A percentile compares a stretch with the other conserved stretches of the same genome.
These are phyloP conservation scores for Oncorhynchus nerka DNA, from an alignment of 2,113 vertebrate genomes.

Conservation along the genomic window DNA sequence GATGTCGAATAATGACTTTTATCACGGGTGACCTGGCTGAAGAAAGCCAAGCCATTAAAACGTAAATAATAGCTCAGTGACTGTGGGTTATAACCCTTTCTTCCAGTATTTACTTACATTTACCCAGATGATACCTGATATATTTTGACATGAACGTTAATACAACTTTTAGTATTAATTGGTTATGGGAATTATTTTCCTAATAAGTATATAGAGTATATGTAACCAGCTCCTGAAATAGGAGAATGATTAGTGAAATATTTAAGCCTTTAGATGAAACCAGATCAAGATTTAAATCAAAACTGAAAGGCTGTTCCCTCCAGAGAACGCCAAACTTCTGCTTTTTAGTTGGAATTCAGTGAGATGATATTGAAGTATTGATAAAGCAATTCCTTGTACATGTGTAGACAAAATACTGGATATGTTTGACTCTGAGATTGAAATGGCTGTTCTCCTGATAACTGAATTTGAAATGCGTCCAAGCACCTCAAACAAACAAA, in stretches of 20 bases:
- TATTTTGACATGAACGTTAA: conserved; percentile 64
- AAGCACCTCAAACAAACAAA: not conserved
- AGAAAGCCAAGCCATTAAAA: no score
- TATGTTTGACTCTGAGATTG: conserved; percentile 65
- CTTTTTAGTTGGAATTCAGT: conserved; percentile 47
- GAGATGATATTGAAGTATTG: conserved; percentile 74
- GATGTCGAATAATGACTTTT: no score
- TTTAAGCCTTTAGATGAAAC: conserved; percentile 54
- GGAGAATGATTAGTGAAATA: conserved; percentile 27
- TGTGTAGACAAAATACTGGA: conserved; percentile 72
- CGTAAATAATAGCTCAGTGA: no score
- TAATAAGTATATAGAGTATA: conserved; percentile 40
- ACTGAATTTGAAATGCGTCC: conserved; percentile 12
- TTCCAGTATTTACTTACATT: not conserved
- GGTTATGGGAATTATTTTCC: conserved; percentile 67
- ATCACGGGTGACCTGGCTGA: no score
- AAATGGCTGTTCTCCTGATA: conserved; percentile 56
- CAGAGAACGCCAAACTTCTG: conserved; percentile 42
- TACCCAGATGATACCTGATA: conserved; percentile 55
- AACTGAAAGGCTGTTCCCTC: conserved; percentile 63
- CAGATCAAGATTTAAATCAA: conserved; percentile 66
- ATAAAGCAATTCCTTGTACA: conserved; percentile 67
- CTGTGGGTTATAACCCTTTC: no score
- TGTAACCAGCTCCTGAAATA: conserved; percentile 35
- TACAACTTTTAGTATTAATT: conserved; percentile 68